Base-by-base conservation (phyloP, 2,797 vertebrate species). In the Dallia pectoralis region DNA sequence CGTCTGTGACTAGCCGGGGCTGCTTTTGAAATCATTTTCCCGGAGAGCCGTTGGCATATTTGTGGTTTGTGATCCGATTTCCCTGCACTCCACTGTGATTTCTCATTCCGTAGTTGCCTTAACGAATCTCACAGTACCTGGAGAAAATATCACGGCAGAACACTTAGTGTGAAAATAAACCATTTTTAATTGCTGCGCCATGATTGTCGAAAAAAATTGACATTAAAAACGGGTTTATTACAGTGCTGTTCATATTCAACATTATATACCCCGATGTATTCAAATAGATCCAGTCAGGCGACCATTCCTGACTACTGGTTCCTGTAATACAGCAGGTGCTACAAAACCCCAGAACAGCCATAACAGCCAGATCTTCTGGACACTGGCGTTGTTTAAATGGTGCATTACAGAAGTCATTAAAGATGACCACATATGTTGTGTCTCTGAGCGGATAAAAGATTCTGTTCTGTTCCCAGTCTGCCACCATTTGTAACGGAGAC, bases 31-130 rank as follows among this genome's bases (percentile, higher is more conserved):
- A 86, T 88, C 86, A 87, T 90, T 91, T 88, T 85, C 85, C 85
- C 77, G 77, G 70, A 73, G 79, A 84, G 79, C 74, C 80, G 81
- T 77, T 83, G 85, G 62, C 83, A 90, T 88, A 88, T 91, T 88
- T 89, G 86, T 86, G 81, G 81, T 89, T 84, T 83, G 85, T 87
- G 88, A 89, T 91, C 89, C 81, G 83, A 91, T 92, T 91, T 87
- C 84, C 82, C 85, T 84, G 77, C 84, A 86, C 83, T 82, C 83
- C 70, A 68, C 70, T 89, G 88, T 82, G 85, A 92, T 93, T 92
- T 89, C 85, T 87, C 84, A 86, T 89, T 86, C 86, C 77, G 75
- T 67, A 63, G 69, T 68, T 86, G 87, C 85, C 82, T 75, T 69
- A 81, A 83, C 84, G 81, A 86, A 87, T 91, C 86, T 83, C 53